Conservation (phyloP, 2,797 vertebrate species). For the Dromococcyx pavoninus region DNA sequence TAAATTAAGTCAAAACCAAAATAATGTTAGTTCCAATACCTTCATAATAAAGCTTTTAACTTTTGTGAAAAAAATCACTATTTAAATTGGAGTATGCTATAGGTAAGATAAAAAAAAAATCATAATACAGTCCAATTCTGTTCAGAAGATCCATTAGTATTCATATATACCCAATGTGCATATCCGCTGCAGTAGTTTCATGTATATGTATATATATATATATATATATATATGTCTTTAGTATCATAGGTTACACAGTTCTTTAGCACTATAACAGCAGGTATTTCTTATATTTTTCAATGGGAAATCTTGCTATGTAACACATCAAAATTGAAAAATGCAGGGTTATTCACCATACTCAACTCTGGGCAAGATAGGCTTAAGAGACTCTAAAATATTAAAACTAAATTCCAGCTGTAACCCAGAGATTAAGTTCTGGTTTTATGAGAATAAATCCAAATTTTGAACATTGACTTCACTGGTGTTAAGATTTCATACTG, state of each 20-base stretch:
- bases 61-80: not conserved
- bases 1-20: not conserved
- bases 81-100: not conserved
- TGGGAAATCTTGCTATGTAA: not conserved
- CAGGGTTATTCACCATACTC: not conserved
- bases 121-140: not conserved
- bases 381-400: not conserved
- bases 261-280: not conserved
- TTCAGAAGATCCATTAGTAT: not conserved
- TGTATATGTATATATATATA: too few species aligned
- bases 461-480: not conserved
- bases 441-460: not conserved
- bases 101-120: not conserved
- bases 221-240: not conserved
- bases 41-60: not conserved
- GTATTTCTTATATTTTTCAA: not conserved
- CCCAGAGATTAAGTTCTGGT: not conserved
- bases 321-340: not conserved
- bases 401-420: not conserved
- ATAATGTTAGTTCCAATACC: accelerated
- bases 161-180: not conserved
- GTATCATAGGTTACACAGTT: not conserved
- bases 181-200: not conserved
- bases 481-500: not conserved
- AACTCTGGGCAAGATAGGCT: not conserved